A percentile compares a stretch with the other conserved stretches of the same genome.
These are phyloP conservation scores for Taenaris catops DNA, from an alignment of 2,888 invertebrate species.

Conservation along the genomic window DNA sequence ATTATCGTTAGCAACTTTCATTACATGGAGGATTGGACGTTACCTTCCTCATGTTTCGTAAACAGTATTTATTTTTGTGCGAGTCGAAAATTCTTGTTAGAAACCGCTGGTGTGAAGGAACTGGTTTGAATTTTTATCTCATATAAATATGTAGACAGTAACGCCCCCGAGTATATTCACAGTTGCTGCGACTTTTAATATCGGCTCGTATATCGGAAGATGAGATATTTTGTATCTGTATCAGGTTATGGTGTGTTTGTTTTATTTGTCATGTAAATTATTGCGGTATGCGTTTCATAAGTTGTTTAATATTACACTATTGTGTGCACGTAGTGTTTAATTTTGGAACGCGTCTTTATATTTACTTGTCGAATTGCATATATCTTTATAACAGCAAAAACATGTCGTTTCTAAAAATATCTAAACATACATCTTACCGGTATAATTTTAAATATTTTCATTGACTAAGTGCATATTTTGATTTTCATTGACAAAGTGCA, in stretches of 20 bases:
- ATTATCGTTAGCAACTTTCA: conserved; percentile 44
- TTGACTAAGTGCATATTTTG: too few relatives aligned
- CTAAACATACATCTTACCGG: too few relatives aligned
- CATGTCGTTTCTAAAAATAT: too few relatives aligned
- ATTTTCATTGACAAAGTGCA: too few relatives aligned
- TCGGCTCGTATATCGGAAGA: conserved; percentile 45
- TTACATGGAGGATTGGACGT: conserved; percentile 37
- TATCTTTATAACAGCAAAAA: too few relatives aligned
- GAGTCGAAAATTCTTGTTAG: conserved; percentile 75
- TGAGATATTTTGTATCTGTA: conserved; percentile 47
- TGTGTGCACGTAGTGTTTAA: background rate
- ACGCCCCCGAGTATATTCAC: conserved; percentile 62
- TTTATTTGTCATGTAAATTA: conserved; percentile 21
- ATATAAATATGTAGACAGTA: conserved; percentile 67
- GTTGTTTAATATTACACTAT: background rate
- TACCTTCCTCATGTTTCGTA: conserved; percentile 71
- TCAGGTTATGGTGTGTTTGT: conserved; percentile 31
- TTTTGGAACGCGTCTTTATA: too few relatives aligned
- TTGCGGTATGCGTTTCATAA: conserved; percentile 4
- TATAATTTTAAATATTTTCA: too few relatives aligned
- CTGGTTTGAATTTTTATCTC: conserved; percentile 65
- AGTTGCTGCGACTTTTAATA: conserved; percentile 45
- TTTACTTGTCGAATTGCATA: too few relatives aligned
- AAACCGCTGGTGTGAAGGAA: conserved; percentile 60
- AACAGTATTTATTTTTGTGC: conserved; percentile 75